These are phyloP conservation scores for Schizaphis graminum DNA, from an alignment of 2,888 invertebrate species.

Conservation along the genomic window DNA sequence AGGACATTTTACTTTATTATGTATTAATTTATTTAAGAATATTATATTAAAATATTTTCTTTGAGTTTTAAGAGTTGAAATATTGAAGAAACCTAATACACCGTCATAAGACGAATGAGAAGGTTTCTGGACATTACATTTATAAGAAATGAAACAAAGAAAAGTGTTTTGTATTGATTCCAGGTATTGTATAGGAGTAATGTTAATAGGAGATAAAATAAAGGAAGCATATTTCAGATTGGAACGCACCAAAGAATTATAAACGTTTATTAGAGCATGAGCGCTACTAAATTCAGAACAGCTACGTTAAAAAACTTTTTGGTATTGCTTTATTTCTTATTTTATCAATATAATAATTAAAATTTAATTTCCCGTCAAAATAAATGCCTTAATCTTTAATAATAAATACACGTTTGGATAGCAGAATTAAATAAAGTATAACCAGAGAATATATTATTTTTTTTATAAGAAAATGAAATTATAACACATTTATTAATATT, in stretches of 20 bases:
- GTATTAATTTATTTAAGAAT: no score
- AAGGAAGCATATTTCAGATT: slow-evolving; percentile 16
- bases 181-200: neutral
- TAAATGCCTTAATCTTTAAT: slow-evolving; percentile 14
- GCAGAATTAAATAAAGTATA: neutral
- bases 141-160: neutral
- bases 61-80: neutral
- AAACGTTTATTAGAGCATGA: neutral
- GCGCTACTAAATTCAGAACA: slow-evolving; percentile 14
- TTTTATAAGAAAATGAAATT: slow-evolving; percentile 8
- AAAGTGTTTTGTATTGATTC: slow-evolving; percentile 19
- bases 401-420: neutral
- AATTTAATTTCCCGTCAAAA: slow-evolving; percentile 6
- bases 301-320: slow-evolving; percentile 21
- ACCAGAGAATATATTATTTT: neutral
- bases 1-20: no score
- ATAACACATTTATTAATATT: neutral
- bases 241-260: neutral
- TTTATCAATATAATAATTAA: slow-evolving; percentile 8
- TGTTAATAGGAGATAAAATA: slow-evolving; percentile 5
- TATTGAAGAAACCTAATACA: neutral
- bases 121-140: neutral
- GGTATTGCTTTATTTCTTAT: neutral
- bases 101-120: neutral
- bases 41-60: no score